phyloP scores from a whole-genome alignment of 2,113 vertebrate species.

The Rallus limicola region DNA sequence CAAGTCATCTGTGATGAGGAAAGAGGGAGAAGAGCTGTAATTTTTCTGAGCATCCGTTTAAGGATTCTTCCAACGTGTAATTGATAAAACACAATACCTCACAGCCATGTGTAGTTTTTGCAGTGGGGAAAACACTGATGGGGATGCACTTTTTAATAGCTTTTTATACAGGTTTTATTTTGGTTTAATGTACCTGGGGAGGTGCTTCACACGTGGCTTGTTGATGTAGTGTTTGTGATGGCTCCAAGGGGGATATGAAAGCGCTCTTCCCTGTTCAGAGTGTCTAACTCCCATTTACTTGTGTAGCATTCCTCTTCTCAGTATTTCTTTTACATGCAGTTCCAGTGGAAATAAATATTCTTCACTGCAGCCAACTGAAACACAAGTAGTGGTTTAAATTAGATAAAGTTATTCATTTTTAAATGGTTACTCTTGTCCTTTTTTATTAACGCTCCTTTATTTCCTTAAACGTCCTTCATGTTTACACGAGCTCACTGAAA shows the following conservation, averaged over 20 bases:
- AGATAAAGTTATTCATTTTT: neutral
- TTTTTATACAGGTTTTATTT: neutral
- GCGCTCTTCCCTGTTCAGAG: neutral
- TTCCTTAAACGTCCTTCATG: neutral
- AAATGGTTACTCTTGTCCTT: neutral
- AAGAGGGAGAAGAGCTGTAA: neutral
- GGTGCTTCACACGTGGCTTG: neutral
- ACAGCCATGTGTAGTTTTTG: neutral
- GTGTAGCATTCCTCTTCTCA: accelerated
- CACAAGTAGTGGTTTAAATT: neutral
- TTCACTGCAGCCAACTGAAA: neutral
- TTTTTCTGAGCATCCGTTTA: neutral
- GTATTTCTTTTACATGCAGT: neutral
- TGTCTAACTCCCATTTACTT: neutral
- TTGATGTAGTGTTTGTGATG: neutral
- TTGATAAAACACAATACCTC: neutral
- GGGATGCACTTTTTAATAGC: neutral
- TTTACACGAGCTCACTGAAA: neutral
- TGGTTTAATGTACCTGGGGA: neutral
- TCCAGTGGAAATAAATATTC: neutral
- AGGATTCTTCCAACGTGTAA: neutral
- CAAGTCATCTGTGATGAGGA: neutral
- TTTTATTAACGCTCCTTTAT: neutral
- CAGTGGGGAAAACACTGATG: neutral
- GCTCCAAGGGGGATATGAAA: neutral